These are phyloP conservation scores for Drosophila yooni DNA, from an alignment of 2,888 invertebrate genomes.

Conservation along the genomic window DNA sequence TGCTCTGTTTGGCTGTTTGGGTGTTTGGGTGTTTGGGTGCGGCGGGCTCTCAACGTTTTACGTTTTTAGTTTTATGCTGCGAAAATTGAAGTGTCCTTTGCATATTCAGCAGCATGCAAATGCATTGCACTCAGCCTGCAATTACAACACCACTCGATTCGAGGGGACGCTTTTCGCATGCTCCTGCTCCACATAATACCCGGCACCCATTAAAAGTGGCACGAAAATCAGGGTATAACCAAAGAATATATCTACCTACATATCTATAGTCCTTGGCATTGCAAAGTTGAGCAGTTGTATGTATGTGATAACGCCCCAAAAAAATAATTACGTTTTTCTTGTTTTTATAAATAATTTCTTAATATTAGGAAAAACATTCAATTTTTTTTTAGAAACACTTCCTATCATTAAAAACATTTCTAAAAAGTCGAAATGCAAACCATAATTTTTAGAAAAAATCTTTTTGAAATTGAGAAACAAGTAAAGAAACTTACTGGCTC, in stretches of 20 bases:
- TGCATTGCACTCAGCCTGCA: slow-evolving; percentile 71
- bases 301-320: not conserved
- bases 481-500: not conserved
- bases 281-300: not conserved
- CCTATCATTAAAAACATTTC: not conserved
- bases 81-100: slow-evolving; percentile 66
- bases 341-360: not conserved
- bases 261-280: not conserved
- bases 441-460: no score
- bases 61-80: slow-evolving; percentile 75
- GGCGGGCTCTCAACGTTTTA: slow-evolving; percentile 56
- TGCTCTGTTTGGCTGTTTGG: slow-evolving; percentile 44
- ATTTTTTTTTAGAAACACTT: not conserved
- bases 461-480: not conserved
- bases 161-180: not conserved
- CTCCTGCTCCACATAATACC: not conserved
- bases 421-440: not conserved
- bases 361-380: not conserved
- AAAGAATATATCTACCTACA: not conserved
- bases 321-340: not conserved
- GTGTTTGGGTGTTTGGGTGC: slow-evolving; percentile 45
- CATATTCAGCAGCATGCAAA: slow-evolving; percentile 75
- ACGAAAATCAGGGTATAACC: not conserved
- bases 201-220: not conserved
- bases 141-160: slow-evolving; percentile 54